phyloP scores from a whole-genome alignment of 2,797 vertebrate genomes.

The Steatocranus sp. region DNA sequence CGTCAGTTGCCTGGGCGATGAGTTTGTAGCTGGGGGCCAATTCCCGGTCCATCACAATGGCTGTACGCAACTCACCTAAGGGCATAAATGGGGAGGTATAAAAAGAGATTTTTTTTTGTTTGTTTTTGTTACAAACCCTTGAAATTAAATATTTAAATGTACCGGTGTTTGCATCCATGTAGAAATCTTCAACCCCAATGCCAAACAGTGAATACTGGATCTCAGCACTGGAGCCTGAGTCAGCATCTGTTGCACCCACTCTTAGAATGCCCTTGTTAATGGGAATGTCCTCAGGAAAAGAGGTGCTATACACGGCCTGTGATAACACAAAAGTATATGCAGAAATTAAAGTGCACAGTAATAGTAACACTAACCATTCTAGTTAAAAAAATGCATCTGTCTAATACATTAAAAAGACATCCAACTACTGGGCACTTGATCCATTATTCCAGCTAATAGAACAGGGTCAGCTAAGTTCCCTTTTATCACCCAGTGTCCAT shows the following conservation, averaged over 20 bases:
- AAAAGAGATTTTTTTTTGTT: neutral
- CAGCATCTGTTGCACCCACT: slow-evolving; percentile 87
- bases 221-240: slow-evolving; percentile 91
- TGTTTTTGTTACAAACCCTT: neutral
- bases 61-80: slow-evolving; percentile 89
- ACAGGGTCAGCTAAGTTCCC: neutral
- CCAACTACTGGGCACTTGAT: neutral
- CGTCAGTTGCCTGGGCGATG: slow-evolving; percentile 87
- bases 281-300: slow-evolving; percentile 85
- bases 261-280: slow-evolving; percentile 86
- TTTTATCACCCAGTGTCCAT: neutral
- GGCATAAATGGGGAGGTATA: neutral
- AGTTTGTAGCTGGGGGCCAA: slow-evolving; percentile 83
- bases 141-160: neutral
- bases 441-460: slow-evolving; percentile 35
- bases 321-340: slow-evolving; percentile 2
- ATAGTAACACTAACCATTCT: neutral
- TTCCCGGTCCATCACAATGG: slow-evolving; percentile 85
- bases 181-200: slow-evolving; percentile 92
- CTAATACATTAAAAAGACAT: slow-evolving; percentile 5
- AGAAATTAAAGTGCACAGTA: neutral
- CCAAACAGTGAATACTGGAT: slow-evolving; percentile 91
- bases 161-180: slow-evolving; percentile 90
- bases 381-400: neutral
- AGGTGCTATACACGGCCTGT: slow-evolving; percentile 84